Evolutionary conservation across 2,888 invertebrate genomes (phyloP).

Genomic region (Platycheirus albimanus): DNA sequence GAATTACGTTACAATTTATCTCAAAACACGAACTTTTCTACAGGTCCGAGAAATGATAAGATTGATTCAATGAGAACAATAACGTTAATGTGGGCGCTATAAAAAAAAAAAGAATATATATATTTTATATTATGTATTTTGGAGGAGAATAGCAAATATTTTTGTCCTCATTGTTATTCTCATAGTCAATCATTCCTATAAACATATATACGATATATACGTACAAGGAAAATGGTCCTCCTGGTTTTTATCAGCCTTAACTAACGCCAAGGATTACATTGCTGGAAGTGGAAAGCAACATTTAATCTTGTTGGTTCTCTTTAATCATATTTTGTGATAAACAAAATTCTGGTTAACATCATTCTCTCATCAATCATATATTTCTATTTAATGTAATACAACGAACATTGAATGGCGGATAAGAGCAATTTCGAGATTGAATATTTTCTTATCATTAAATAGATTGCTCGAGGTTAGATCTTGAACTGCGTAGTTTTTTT

Average conservation of each 20-base stretch:
- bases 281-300: neutral
- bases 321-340: neutral
- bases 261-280: neutral
- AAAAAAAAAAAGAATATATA: slow-evolving; percentile 53
- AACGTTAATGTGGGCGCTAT: slow-evolving; percentile 53
- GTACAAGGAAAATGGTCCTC: slow-evolving; percentile 6
- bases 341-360: neutral
- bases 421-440: too few species aligned
- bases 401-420: too few species aligned
- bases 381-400: neutral
- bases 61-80: slow-evolving; percentile 55
- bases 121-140: neutral
- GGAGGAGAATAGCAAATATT: slow-evolving; percentile 22
- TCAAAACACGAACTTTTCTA: slow-evolving; percentile 44
- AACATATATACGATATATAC: too few species aligned
- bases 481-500: too few species aligned
- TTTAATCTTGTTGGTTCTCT: slow-evolving; percentile 7
- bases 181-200: too few species aligned
- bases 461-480: too few species aligned
- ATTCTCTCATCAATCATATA: neutral
- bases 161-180: slow-evolving; percentile 28
- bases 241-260: slow-evolving; percentile 3
- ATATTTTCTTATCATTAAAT: too few species aligned
- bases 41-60: slow-evolving; percentile 41
- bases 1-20: slow-evolving; percentile 57